A percentile compares a stretch with the other conserved stretches of the same genome.
phyloP scores from a whole-genome alignment of 2,113 vertebrate species.

The Microcebus ravelobensis region DNA sequence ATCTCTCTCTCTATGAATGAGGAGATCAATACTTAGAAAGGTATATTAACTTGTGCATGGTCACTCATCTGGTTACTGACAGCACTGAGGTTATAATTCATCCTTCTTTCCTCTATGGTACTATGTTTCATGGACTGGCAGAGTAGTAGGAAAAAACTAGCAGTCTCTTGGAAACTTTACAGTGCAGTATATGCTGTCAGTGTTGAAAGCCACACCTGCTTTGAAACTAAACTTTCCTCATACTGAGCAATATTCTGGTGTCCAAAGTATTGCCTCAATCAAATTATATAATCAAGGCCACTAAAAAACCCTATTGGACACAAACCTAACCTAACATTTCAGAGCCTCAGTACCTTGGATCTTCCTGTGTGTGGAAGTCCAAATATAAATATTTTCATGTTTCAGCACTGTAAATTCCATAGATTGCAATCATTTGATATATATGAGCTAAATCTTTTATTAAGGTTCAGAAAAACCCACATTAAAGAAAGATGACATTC shows the following conservation, averaged over 20 bases:
- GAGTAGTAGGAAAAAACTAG: not conserved
- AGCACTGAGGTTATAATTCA: not conserved
- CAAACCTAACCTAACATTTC: not conserved
- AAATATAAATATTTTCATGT: not conserved
- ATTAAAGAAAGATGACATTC: slow-evolving; percentile 31
- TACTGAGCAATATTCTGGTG: not conserved
- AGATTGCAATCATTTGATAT: not conserved
- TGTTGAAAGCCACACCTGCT: not conserved
- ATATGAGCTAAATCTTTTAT: not conserved
- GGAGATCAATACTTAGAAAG: not conserved
- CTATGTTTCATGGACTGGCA: not conserved
- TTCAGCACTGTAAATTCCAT: not conserved
- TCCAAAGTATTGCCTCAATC: not conserved
- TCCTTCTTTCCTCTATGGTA: not conserved
- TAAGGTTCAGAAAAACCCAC: not conserved
- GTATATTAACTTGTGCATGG: not conserved
- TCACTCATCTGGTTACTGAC: not conserved
- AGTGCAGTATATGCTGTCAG: not conserved
- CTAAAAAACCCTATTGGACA: not conserved
- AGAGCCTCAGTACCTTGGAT: not conserved
- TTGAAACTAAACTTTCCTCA: not conserved
- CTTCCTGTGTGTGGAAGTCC: not conserved
- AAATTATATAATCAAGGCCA: not conserved
- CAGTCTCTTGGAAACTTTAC: not conserved
- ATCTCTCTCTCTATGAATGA: not conserved